Base-by-base conservation (phyloP, 2,113 vertebrate species). In the Mungos mungo region DNA sequence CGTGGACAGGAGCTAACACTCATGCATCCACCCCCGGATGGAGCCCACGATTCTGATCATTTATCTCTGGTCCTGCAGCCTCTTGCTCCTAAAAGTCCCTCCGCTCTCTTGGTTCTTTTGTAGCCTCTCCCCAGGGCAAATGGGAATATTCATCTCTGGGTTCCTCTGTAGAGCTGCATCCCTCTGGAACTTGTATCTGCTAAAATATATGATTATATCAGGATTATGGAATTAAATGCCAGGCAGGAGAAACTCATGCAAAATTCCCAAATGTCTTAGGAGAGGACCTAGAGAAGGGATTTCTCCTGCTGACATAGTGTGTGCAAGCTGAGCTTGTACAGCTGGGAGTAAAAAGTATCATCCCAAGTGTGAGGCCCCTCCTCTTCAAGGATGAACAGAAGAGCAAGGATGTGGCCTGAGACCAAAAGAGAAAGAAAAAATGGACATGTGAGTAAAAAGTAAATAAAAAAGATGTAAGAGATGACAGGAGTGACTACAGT, bases 131-230 rank as follows among this genome's bases (percentile, higher is more conserved):
- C 31, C 14, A 77, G n/a, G 2, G 6, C 14, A 76, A 41, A 79
- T 23, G 57, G 86, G 25, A 77, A 57, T 84, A 69, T 38, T 88
- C 69, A 79, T 52, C 29, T 33, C 41, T 79, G 84, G 50, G 25
- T n/a, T 85, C 88, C 71, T 27, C 45, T 65, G 35, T 72, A 7
- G 35, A 69, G 14, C 25, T 90, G 19, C 38, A 38, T 19, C 71
- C 18, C 88, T 80, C n/a, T 27, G 80, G 41, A 76, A 88, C 3
- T 33, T 74, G 29, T 52, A 72, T 25, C 60, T 27, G 57, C 50
- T 83, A 29, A 90, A 95, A 95, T 87, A 89, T 50, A 50, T 66
- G 3, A 66, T 87, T 38, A 12, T 41, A 31, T 66, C 63, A 93
- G 16, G 47, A 90, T 82, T 65, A 72, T 60, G 29, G 93, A 83